Conservation (phyloP, 2,888 invertebrate species). For the Loripinus fragilis region DNA sequence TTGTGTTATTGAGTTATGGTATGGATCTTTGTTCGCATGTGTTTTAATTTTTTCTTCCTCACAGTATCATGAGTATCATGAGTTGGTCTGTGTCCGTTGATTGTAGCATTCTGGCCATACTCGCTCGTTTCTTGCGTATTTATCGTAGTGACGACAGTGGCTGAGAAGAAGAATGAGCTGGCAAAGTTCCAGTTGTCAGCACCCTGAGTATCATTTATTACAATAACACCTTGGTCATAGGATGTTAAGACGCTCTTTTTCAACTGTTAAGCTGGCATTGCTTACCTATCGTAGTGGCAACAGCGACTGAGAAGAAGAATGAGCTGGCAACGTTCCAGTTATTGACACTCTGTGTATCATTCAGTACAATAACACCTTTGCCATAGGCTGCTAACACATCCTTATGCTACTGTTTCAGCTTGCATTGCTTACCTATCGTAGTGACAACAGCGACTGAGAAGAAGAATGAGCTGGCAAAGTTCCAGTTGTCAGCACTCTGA, state of each 20-base stretch:
- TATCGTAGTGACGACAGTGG: conserved; percentile 69
- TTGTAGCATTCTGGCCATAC: too few species aligned
- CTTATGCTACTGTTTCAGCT: too few species aligned
- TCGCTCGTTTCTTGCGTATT: too few species aligned
- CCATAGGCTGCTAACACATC: conserved; percentile 58
- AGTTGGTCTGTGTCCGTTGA: too few species aligned
- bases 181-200: conserved; percentile 64
- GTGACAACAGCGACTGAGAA: conserved; percentile 70
- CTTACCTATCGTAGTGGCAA: conserved; percentile 70
- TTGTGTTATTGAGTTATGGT: too few species aligned
- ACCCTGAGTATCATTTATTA: conserved; percentile 37
- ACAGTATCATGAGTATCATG: too few species aligned
- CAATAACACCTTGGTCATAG: conserved; percentile 60
- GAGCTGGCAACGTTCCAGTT: conserved; percentile 68
- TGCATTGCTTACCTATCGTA: conserved; percentile 68
- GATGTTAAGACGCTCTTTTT: conserved; percentile 48
- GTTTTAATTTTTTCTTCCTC: too few species aligned
- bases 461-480: conserved; percentile 64
- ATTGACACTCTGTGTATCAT: conserved; percentile 39
- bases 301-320: conserved; percentile 68
- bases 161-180: conserved; percentile 67
- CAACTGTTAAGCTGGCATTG: too few species aligned
- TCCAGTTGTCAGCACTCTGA: conserved; percentile 59
- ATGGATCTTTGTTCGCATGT: too few species aligned
- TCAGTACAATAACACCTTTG: conserved; percentile 51